Percentiles rank a stretch among this genome's conserved stretches.
These are phyloP conservation scores for Seriola aureovittata DNA, from an alignment of 2,113 vertebrate species.

Conservation along the genomic window DNA sequence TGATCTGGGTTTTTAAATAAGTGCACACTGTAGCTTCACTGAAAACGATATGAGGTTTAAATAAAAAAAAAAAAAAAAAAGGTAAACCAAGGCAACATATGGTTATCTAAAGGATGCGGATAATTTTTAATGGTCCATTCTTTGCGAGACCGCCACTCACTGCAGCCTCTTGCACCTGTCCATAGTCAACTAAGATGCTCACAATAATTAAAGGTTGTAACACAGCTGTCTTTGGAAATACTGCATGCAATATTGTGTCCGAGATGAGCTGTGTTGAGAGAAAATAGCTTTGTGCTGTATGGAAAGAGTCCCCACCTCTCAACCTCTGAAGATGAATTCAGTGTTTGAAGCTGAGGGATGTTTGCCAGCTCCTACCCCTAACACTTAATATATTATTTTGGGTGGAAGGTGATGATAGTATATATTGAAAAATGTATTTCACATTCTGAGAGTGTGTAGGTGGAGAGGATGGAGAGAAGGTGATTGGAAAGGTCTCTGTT, in stretches of 20 bases:
- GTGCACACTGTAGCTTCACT: no score
- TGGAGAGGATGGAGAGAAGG: constrained; percentile 32
- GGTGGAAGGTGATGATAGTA: constrained; percentile 20
- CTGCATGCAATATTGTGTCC: not conserved
- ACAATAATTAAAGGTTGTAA: not conserved
- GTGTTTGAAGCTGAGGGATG: constrained; percentile 16
- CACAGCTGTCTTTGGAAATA: not conserved
- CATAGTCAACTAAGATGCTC: not conserved
- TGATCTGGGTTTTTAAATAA: not conserved
- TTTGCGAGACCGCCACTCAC: not conserved
- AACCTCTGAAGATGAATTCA: constrained; percentile 16
- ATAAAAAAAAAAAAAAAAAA: not conserved
- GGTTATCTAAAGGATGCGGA: not conserved
- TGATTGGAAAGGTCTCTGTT: constrained; percentile 59
- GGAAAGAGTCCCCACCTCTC: not conserved
- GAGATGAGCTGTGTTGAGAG: not conserved
- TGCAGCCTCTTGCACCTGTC: not conserved
- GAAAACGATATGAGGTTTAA: not conserved
- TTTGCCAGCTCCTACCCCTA: constrained; percentile 23
- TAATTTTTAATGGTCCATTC: not conserved
- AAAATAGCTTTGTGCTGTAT: not conserved
- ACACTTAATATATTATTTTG: constrained; percentile 49
- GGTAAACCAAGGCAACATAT: not conserved
- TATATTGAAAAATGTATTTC: constrained; percentile 31
- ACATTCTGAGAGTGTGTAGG: constrained; percentile 9